These are phyloP conservation scores for Steromphala cineraria DNA, from an alignment of 2,888 invertebrate genomes.

Conservation along the genomic window DNA sequence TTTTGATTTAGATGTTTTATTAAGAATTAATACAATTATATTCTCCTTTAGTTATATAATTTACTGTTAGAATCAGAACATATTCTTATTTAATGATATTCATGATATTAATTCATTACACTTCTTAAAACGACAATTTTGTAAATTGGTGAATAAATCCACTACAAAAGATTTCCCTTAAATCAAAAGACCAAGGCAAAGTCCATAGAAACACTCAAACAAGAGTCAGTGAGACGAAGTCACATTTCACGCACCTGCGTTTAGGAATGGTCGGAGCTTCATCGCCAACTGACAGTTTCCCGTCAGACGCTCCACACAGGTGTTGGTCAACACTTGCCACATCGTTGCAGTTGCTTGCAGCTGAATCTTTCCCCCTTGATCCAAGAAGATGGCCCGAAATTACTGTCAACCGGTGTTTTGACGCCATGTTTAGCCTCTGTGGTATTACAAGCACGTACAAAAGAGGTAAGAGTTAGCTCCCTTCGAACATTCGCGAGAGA, in stretches of 20 bases:
- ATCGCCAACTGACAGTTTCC: constrained; percentile 45
- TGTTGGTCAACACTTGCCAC: neutral
- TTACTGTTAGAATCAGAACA: too few species aligned
- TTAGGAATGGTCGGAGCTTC: constrained; percentile 69
- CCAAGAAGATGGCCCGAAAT: constrained; percentile 11
- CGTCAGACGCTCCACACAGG: constrained; percentile 25
- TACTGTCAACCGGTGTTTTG: constrained; percentile 19
- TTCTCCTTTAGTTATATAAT: too few species aligned
- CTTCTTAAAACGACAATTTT: neutral
- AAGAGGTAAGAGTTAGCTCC: neutral
- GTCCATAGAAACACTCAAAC: neutral
- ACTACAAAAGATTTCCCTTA: too few species aligned
- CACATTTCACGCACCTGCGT: constrained; percentile 53
- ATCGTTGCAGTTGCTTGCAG: neutral
- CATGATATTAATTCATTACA: too few species aligned
- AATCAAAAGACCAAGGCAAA: neutral
- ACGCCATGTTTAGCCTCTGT: constrained; percentile 29
- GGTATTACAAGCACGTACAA: neutral
- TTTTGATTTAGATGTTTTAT: too few species aligned
- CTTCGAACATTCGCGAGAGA: neutral
- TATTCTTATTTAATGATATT: too few species aligned
- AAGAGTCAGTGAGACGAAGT: too few species aligned
- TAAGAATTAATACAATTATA: too few species aligned
- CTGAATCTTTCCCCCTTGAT: neutral
- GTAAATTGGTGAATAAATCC: too few species aligned